Percentiles rank a stretch among this genome's conserved stretches.
These are phyloP conservation scores for Trematomus loennbergii DNA, from an alignment of 2,113 vertebrate genomes.

Conservation along the genomic window DNA sequence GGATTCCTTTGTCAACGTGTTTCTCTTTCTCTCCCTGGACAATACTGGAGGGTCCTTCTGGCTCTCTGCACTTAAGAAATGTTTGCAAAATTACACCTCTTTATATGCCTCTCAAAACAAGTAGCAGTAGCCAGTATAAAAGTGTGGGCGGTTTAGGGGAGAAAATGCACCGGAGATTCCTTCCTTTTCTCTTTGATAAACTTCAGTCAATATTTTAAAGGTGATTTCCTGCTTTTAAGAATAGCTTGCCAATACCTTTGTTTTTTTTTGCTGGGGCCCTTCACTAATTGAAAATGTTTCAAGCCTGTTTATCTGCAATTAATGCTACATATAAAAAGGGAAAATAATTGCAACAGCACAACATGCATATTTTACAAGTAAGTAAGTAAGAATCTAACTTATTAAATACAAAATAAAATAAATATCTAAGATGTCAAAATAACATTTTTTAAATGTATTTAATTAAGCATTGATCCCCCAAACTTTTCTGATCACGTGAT, in stretches of 20 bases:
- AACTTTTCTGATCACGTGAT: conserved; percentile 3
- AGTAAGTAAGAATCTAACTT: background rate
- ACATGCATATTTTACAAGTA: background rate
- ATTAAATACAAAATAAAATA: background rate
- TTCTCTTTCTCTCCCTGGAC: conserved; percentile 90
- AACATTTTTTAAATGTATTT: background rate
- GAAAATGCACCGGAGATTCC: conserved; percentile 66
- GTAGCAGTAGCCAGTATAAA: conserved; percentile 70
- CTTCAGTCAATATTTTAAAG: conserved; percentile 37
- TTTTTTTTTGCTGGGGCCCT: background rate
- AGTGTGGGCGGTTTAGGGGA: conserved; percentile 74
- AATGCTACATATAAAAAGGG: background rate
- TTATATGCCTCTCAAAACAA: conserved; percentile 84
- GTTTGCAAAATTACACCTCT: conserved; percentile 94
- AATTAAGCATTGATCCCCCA: background rate
- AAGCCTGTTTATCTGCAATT: background rate
- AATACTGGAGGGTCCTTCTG: conserved; percentile 89
- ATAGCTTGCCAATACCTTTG: background rate
- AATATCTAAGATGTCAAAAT: background rate
- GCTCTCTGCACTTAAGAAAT: conserved; percentile 89
- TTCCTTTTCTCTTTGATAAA: conserved; percentile 55
- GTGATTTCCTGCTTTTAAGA: conserved; percentile 27
- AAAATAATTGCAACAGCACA: background rate
- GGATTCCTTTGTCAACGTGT: conserved; percentile 91
- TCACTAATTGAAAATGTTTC: background rate